Evolutionary conservation across 2,888 invertebrate species (phyloP).

Genomic region (Drosophila demipolita): DNA sequence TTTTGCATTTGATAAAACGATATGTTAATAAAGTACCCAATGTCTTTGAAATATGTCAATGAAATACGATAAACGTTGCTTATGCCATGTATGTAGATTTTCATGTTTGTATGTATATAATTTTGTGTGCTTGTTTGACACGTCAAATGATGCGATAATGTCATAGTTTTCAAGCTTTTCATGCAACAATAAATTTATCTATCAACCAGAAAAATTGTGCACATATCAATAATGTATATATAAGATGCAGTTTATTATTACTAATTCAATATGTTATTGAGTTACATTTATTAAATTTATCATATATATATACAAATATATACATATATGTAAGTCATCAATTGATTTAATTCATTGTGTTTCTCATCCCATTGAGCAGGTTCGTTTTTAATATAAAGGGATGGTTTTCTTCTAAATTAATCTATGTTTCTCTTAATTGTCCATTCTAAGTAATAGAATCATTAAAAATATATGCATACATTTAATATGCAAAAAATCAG

Average conservation of each 20-base stretch:
- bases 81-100: slow-evolving; percentile 5
- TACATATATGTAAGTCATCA: neutral
- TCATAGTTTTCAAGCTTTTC: slow-evolving; percentile 14
- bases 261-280: neutral
- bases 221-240: slow-evolving; percentile 14
- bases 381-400: neutral
- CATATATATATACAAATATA: neutral
- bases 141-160: slow-evolving; percentile 23
- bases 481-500: neutral
- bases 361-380: neutral
- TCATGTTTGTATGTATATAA: slow-evolving; percentile 4
- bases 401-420: neutral
- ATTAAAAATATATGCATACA: neutral
- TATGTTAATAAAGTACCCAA: slow-evolving; percentile 4
- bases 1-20: neutral
- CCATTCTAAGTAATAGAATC: neutral
- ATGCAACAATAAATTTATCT: slow-evolving; percentile 24
- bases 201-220: slow-evolving; percentile 12
- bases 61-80: slow-evolving; percentile 17
- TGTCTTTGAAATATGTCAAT: slow-evolving; percentile 7
- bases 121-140: slow-evolving; percentile 6
- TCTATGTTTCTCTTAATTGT: neutral
- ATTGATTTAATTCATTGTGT: neutral
- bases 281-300: slow-evolving; percentile 1
- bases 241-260: slow-evolving; percentile 3